Percentiles rank a stretch among this genome's conserved stretches.
Conservation (phyloP, 2,113 vertebrate genomes). For the Indicator maculatus region DNA sequence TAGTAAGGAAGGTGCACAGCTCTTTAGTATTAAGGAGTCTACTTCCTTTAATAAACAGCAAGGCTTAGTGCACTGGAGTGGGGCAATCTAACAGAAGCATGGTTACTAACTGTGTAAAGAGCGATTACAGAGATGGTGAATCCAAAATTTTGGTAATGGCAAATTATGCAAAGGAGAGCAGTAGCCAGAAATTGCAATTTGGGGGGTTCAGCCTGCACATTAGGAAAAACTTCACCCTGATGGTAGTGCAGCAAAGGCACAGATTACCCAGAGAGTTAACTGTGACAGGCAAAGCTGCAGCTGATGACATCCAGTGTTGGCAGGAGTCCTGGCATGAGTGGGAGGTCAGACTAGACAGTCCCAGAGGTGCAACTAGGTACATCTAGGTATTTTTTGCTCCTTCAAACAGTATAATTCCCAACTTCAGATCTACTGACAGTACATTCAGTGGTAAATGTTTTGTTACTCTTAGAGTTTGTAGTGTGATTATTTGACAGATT, state of each 20-base stretch:
- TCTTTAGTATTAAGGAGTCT: neutral
- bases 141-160: neutral
- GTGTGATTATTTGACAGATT: neutral
- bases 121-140: neutral
- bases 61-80: neutral
- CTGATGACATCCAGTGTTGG: neutral
- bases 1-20: neutral
- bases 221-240: neutral
- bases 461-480: neutral
- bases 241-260: neutral
- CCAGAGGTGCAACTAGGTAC: neutral
- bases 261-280: neutral
- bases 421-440: neutral
- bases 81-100: neutral
- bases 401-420: neutral
- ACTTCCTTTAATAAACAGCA: neutral
- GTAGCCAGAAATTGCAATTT: neutral
- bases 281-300: neutral
- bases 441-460: neutral
- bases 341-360: neutral
- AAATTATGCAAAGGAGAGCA: neutral
- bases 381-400: neutral
- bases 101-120: neutral
- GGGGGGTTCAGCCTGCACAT: neutral
- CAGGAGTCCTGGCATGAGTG: neutral